Base-by-base conservation (phyloP, 2,888 invertebrate species). In the Arrhopalites spinosus region DNA sequence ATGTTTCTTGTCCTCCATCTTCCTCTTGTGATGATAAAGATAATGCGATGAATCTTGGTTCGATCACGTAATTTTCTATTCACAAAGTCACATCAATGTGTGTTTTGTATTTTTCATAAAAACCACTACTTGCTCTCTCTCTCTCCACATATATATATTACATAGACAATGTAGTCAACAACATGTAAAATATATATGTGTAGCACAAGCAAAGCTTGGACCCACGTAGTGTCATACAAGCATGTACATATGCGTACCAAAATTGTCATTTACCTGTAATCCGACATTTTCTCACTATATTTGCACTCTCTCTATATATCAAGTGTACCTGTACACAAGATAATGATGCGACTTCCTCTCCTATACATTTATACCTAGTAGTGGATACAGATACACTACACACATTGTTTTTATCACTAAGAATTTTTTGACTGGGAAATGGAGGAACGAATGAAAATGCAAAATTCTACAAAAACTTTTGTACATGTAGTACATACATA, bases 41-140 rank as follows among this genome's bases (percentile, higher is more conserved):
- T 72, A 72, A 72, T 63, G 45, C 63, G 63, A 23, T 64, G 61
- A 72, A 72, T 72, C 61, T 63, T 72, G 61, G 61, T 72, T 63
- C 63, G 72, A 72, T 72, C 72, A 72, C 72, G 72, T 72, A 72
- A 72, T 72, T 72, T 47, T 47, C 45, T 72, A 72, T 72, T 72
- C 72, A 72, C 63, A 72, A 45, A 72, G 72, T 72, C 72, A 72
- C 72, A 72, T 72, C 63, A 63, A 64, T 63, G 72, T 72, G 72
- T 72, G 72, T 72, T 72, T 59, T 72, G 72, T 72, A 63, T 72
- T 72, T n/a, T 72, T 72, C 29, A 63, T 71, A 71, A 64, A 72
- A 64, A 64, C 72, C 63, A 72, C 72, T 27, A 72, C 29, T 47
- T 23, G 25, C 27, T 36, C 36, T 36, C 11, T 36, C 36, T 36